Conservation (phyloP, 1,140 invertebrate species). For the Temnothorax longispinosus region DNA sequence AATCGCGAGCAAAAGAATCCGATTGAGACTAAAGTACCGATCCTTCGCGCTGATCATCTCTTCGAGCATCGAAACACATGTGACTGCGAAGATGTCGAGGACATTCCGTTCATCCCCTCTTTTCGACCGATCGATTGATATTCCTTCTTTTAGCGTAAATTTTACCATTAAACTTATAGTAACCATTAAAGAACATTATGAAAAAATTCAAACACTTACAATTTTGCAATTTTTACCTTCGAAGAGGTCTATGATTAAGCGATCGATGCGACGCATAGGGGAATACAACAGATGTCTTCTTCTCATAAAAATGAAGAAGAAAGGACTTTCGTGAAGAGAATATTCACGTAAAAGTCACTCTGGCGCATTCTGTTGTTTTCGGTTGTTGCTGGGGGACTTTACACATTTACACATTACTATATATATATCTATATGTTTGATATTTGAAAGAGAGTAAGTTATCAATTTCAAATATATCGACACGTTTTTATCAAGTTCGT, state of each 20-base stretch:
- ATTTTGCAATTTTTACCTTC: neutral
- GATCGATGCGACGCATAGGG: neutral
- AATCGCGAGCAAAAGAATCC: neutral
- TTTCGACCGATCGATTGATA: neutral
- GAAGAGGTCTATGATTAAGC: neutral
- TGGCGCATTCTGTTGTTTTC: neutral
- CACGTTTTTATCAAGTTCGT: neutral
- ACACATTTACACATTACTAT: neutral
- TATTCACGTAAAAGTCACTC: neutral
- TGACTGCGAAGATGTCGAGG: neutral
- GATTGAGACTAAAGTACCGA: slow-evolving; percentile 12
- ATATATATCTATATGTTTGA: neutral
- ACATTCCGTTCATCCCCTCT: neutral
- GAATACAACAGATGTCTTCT: neutral
- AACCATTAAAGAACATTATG: neutral
- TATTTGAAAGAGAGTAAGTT: neutral
- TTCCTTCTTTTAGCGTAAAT: neutral
- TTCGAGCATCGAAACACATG: neutral
- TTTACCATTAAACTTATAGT: neutral
- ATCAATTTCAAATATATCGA: neutral
- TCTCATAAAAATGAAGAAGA: neutral
- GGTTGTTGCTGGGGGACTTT: neutral
- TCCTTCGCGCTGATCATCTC: neutral
- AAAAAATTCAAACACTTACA: neutral
- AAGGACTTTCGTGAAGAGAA: no score